phyloP scores from a whole-genome alignment of 2,113 vertebrate genomes.

The Echinops telfairi region DNA sequence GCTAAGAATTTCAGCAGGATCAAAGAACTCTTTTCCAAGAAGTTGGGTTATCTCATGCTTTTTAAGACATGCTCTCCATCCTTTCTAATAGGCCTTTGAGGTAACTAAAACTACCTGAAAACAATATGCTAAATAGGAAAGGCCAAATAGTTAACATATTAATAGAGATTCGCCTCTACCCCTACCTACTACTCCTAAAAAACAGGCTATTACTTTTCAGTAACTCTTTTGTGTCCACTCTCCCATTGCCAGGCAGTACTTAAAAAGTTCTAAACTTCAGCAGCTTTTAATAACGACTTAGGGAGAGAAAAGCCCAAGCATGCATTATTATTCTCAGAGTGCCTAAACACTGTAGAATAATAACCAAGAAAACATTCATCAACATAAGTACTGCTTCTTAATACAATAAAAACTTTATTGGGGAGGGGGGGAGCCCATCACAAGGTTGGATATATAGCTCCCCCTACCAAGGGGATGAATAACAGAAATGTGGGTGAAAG shows the following conservation, averaged over 20 bases:
- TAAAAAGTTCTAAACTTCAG: constrained; percentile 24
- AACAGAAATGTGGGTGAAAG: too few species aligned
- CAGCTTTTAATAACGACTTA: not conserved
- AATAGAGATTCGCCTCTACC: not conserved
- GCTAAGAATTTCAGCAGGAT: not conserved
- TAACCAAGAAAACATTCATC: constrained; percentile 35
- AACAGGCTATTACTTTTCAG: not conserved
- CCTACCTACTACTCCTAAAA: not conserved
- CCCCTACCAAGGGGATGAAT: too few species aligned
- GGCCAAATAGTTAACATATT: not conserved
- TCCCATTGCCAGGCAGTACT: not conserved
- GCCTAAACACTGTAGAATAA: not conserved
- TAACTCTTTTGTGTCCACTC: not conserved
- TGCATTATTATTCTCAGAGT: not conserved
- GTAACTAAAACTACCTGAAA: constrained; percentile 38
- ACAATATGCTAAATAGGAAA: constrained; percentile 21
- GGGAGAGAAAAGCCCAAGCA: not conserved
- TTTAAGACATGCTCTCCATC: not conserved
- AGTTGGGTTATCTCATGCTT: not conserved
- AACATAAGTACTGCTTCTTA: constrained; percentile 1
- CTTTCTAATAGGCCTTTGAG: not conserved
- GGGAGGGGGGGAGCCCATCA: too few species aligned
- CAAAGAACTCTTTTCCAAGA: constrained; percentile 17
- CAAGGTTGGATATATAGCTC: too few species aligned
- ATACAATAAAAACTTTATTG: not conserved